Percentiles rank a stretch among this genome's conserved stretches.
Evolutionary conservation across 2,113 vertebrate species (phyloP).

Genomic region (Pterocles orientalis): DNA sequence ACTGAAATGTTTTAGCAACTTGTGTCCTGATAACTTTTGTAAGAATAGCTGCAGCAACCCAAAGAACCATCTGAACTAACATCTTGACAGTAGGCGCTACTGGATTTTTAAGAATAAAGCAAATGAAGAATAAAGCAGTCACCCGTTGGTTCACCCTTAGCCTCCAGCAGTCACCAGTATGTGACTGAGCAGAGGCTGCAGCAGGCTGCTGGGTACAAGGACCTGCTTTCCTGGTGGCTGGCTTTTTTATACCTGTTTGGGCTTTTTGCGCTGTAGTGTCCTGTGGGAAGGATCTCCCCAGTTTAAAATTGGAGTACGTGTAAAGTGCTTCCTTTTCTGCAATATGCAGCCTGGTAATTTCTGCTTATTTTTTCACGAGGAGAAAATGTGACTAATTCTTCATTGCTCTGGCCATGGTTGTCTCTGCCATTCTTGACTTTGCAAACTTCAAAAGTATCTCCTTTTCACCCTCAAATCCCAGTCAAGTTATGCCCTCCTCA

Average conservation of each 20-base stretch:
- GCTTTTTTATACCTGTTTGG: not conserved
- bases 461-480: not conserved
- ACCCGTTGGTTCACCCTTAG: not conserved
- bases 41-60: not conserved
- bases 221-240: not conserved
- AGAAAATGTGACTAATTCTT: not conserved
- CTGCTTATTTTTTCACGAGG: not conserved
- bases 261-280: not conserved
- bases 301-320: not conserved
- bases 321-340: not conserved
- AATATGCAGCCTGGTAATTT: not conserved
- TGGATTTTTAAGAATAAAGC: not conserved
- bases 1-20: not conserved
- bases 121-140: not conserved
- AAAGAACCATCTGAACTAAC: not conserved
- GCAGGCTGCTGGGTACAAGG: not conserved
- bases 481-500: not conserved
- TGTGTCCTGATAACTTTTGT: not conserved
- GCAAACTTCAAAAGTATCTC: not conserved
- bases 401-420: not conserved
- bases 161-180: not conserved
- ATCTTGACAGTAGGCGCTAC: not conserved
- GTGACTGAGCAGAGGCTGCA: not conserved
- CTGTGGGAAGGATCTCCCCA: not conserved
- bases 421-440: not conserved